These are phyloP conservation scores for Coryphaenoides rupestris DNA, from an alignment of 2,113 vertebrate genomes.

Conservation along the genomic window DNA sequence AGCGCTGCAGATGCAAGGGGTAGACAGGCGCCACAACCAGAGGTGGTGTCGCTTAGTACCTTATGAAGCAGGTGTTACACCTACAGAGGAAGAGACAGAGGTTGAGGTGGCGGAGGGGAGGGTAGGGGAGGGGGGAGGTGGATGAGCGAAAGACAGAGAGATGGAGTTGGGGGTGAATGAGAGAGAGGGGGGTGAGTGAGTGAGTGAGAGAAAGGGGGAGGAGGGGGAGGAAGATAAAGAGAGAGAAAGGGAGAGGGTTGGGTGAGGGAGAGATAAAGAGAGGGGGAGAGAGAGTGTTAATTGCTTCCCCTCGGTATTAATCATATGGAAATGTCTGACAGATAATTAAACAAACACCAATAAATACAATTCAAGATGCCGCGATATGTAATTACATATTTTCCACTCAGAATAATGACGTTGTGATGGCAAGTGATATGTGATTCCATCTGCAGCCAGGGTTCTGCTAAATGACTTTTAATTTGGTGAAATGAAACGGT, in stretches of 20 bases:
- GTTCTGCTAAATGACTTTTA: too few relatives aligned
- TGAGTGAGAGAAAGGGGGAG: neutral
- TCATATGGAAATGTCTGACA: too few relatives aligned
- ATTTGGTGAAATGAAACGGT: too few relatives aligned
- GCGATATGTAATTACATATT: too few relatives aligned
- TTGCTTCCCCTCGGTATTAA: too few relatives aligned
- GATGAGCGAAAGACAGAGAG: slow-evolving; percentile 9
- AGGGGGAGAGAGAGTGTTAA: neutral
- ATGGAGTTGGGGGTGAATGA: too few relatives aligned
- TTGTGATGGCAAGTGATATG: too few relatives aligned
- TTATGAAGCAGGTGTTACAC: slow-evolving; percentile 18
- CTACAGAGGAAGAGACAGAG: slow-evolving; percentile 22
- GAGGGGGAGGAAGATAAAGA: slow-evolving; percentile 5
- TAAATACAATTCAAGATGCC: too few relatives aligned
- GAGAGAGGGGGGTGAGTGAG: neutral
- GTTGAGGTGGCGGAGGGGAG: slow-evolving; percentile 2
- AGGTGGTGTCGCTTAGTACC: slow-evolving; percentile 13
- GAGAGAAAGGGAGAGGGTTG: too few relatives aligned
- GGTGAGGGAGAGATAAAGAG: neutral
- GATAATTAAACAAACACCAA: too few relatives aligned
- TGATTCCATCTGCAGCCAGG: too few relatives aligned
- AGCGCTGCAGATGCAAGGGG: slow-evolving; percentile 36
- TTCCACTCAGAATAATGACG: too few relatives aligned
- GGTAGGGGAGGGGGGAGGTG: neutral
- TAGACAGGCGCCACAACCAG: neutral